Base-by-base conservation (phyloP, 2,888 invertebrate genomes). In the Iphiclides podalirius region DNA sequence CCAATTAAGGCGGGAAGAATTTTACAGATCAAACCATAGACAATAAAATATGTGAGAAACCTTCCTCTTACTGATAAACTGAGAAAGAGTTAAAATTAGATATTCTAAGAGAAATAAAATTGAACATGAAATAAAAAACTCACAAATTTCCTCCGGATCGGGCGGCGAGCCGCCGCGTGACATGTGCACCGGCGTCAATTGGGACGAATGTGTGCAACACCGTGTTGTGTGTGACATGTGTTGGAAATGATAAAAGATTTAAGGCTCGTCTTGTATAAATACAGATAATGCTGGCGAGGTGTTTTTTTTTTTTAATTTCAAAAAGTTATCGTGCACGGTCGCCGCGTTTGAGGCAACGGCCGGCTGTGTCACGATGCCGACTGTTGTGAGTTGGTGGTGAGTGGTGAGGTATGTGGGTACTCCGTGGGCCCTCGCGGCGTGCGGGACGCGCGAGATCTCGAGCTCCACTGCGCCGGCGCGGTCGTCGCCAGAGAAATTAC, bases 361-460 rank as follows among this genome's bases (percentile, higher is more conserved):
- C n/a, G n/a, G n/a, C n/a, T 52, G 50, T 53, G 58, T 60, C 55
- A 55, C 58, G 60, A 20, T 20, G 6, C n/a, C 6, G 20, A 20
- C 6, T 20, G 50, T 51, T n/a, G n/a, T n/a, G n/a, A n/a, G n/a
- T n/a, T n/a, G 42, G 49, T 50, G 40, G 53, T 50, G 42, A 41
- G 60, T 47, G 56, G 56, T 59, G 57, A 52, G 52, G 55, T n/a
- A n/a, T n/a, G n/a, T n/a, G n/a, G n/a, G n/a, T n/a, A n/a, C n/a
- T n/a, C n/a, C n/a, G n/a, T n/a, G n/a, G n/a, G n/a, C n/a, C n/a
- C n/a, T n/a, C n/a, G 54, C 65, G 63, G 70, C 83, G 85, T 76
- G 78, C 77, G 77, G 75, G 75, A 67, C 74, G 75, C 81, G 74
- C 78, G 79, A 79, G 72, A 74, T 72, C 76, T 70, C 57, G 72